Evolutionary conservation across 2,888 invertebrate genomes (phyloP), one percentile per base, ranked within the genome.

Genomic region (Leptinotarsa haldemani): DNA sequence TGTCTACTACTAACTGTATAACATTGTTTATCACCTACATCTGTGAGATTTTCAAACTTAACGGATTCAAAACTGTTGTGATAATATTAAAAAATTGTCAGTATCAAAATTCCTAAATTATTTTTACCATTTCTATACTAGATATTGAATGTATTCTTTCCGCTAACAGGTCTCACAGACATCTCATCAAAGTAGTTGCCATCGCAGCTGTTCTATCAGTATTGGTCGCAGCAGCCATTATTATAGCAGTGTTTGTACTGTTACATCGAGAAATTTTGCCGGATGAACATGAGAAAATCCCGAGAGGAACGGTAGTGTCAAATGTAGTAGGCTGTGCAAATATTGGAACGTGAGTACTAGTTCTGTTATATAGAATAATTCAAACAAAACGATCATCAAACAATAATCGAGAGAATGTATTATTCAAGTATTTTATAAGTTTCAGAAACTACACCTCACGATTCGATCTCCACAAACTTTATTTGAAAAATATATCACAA

Each of bases 341-440:
- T 65, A 78, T 81, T 70, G 81, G 79, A 74, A 75, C 67, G 81
- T 81, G 65, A 77, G 79, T 78, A 73, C 50, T 53, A 25, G 15
- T 63, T 48, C n/a, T n/a, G n/a, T n/a, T n/a, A 40, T n/a, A 61
- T 48, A 61, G n/a, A 46, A 22, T 16, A 40, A 46, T 48, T 30
- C 69, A 58, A 2, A 18, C 22, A 48, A 4, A n/a, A 30, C 9
- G 9, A 30, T 30, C 9, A 30, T 30, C 30, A 30, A 9, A 12
- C 12, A 40, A 40, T 40, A 9, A 40, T 7, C 40, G 9, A 40
- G 40, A 9, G 2, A 40, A 40, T 40, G 9, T 40, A 40, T 40
- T 2, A 9, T 40, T 9, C 40, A 40, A 40, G 9, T 40, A 9
- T 40, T 9, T 9, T n/a, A n/a, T n/a, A n/a, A n/a, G n/a, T n/a